Evolutionary conservation across 2,113 vertebrate species (phyloP).

Genomic region (Mirounga angustirostris): DNA sequence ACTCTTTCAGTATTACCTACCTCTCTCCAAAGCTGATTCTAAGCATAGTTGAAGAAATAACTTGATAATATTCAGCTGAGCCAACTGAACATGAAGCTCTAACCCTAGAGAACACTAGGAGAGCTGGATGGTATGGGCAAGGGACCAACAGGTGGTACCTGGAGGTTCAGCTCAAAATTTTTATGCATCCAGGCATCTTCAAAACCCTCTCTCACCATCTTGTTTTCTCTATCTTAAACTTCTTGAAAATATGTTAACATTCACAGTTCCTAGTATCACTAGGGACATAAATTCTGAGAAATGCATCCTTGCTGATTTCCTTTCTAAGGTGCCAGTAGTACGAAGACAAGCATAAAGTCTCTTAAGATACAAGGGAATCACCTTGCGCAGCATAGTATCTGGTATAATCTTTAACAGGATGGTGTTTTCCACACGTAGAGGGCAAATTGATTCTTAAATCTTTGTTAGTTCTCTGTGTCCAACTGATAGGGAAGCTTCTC

Average conservation of each 20-base stretch:
- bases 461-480: slow-evolving; percentile 62
- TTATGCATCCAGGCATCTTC: not conserved
- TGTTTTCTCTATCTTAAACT: not conserved
- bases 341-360: not conserved
- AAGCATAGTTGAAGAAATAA: not conserved
- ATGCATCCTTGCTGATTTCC: not conserved
- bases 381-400: not conserved
- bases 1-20: not conserved
- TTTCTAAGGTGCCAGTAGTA: not conserved
- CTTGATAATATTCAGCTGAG: not conserved
- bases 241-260: slow-evolving; percentile 10
- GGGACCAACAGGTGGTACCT: not conserved
- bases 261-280: not conserved
- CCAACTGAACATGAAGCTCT: not conserved
- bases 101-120: not conserved
- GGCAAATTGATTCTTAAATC: slow-evolving; percentile 80
- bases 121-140: too few species aligned
- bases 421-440: slow-evolving; percentile 72
- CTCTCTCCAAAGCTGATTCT: not conserved
- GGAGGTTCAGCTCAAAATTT: not conserved
- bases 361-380: not conserved
- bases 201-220: not conserved
- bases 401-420: not conserved
- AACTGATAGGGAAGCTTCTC: slow-evolving; percentile 13
- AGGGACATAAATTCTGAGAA: not conserved